Base-by-base conservation (phyloP, 2,797 vertebrate species). In the Pipistrellus kuhlii region DNA sequence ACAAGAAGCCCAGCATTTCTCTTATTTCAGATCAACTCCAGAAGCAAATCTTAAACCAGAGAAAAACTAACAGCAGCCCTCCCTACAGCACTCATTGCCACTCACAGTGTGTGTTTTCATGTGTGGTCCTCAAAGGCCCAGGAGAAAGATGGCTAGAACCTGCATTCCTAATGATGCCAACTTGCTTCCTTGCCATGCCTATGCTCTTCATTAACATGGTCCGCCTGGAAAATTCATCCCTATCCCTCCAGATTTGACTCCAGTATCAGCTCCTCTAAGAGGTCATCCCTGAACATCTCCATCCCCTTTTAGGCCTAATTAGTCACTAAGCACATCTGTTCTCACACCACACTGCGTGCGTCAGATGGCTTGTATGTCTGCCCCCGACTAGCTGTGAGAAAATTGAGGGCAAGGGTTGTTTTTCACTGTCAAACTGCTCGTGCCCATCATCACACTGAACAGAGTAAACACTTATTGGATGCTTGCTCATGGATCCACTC, bases 31-130 rank as follows among this genome's bases (percentile, higher is more conserved):
- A 66, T 44, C 73, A 85, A 96, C 48, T 25, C 38, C 81, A 44
- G 68, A 84, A 85, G 64, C 30, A 95, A 82, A 18, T 11, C 69
- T 95, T 71, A 44, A 41, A 48, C 82, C 48, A 82, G 75, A 27
- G 64, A 55, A 46, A 62, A 59, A 72, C 30, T 15, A 84, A 57
- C 17, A 30, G 48, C 41, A 25, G 14, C 66, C 55, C 30, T 51
- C 15, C 10, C 62, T 41, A 51, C 6, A 53, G 78, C 80, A 55
- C 48, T 51, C 64, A 20, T 59, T 71, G 85, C 64, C 46, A 17
- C 23, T 76, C 32, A 15, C 21, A 64, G 4, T 11, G 35, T 5
- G 48, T 14, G 10, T 76, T 72, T 88, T 81, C 13, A 23, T 0
- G 1, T 9, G 30, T 30, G 0, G 21, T 10, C 85, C 48, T 91